phyloP scores from a whole-genome alignment of 2,888 invertebrate species.

The Rhingia rostrata region DNA sequence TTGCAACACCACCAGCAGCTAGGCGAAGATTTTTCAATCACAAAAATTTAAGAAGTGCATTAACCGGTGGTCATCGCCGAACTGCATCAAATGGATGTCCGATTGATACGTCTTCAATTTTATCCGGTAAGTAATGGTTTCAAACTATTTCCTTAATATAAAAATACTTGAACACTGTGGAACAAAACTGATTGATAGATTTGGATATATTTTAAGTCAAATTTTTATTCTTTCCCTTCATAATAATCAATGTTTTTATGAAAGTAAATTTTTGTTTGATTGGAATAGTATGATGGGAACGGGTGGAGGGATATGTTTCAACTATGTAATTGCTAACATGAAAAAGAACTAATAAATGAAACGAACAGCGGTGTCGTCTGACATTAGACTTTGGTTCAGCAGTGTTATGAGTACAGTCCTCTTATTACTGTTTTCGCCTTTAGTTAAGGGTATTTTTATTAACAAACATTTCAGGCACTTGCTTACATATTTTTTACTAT shows the following conservation, averaged over 20 bases:
- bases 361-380: no score
- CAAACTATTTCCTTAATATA: not conserved
- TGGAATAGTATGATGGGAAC: no score
- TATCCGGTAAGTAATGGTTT: conserved; percentile 78
- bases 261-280: no score
- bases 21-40: conserved; percentile 92
- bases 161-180: conserved; percentile 9
- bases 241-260: no score
- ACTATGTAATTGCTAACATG: no score
- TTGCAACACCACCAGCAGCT: conserved; percentile 91
- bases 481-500: conserved; percentile 21
- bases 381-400: conserved; percentile 9
- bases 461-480: conserved; percentile 13
- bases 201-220: not conserved
- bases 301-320: no score
- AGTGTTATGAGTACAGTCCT: conserved; percentile 25
- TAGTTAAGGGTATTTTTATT: not conserved
- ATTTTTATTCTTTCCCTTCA: not conserved
- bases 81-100: conserved; percentile 83
- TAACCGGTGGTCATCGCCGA: conserved; percentile 83
- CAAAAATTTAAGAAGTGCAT: conserved; percentile 91
- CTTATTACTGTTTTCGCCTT: not conserved
- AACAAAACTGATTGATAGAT: not conserved
- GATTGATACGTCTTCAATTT: conserved; percentile 80
- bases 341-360: no score